Evolutionary conservation across 2,113 vertebrate genomes (phyloP).

Genomic region (Elaphurus davidianus): DNA sequence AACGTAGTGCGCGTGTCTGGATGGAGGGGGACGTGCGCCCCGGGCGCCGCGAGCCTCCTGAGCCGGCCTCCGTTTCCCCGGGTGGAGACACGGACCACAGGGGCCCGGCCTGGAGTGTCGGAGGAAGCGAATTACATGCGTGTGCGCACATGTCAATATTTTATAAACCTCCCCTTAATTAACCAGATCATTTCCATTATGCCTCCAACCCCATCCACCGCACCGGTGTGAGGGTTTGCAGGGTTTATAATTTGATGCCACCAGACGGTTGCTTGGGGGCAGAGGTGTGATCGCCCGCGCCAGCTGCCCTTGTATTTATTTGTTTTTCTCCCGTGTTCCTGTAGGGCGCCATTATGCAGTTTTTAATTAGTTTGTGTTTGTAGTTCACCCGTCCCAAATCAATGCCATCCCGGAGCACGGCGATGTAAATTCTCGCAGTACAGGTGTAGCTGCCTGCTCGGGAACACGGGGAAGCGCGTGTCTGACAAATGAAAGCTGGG

Average conservation of each 20-base stretch:
- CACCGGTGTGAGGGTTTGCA: slow-evolving; percentile 72
- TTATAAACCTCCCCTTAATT: slow-evolving; percentile 79
- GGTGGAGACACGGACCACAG: neutral
- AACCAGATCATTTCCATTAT: slow-evolving; percentile 81
- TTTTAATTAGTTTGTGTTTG: slow-evolving; percentile 89
- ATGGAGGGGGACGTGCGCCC: neutral
- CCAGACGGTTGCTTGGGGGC: slow-evolving; percentile 81
- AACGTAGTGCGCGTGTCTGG: accelerated
- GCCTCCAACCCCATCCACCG: slow-evolving; percentile 72
- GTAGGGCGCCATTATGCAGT: slow-evolving; percentile 85
- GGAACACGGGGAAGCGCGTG: slow-evolving; percentile 82
- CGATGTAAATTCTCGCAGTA: slow-evolving; percentile 85
- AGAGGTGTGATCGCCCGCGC: slow-evolving; percentile 77
- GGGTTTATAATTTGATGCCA: slow-evolving; percentile 82
- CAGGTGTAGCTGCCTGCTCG: slow-evolving; percentile 87
- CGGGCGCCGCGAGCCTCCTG: accelerated
- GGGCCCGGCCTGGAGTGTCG: neutral
- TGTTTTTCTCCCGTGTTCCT: slow-evolving; percentile 83
- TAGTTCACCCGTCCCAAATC: slow-evolving; percentile 85
- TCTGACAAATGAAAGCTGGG: slow-evolving; percentile 84
- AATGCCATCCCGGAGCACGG: slow-evolving; percentile 84
- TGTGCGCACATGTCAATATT: slow-evolving; percentile 75
- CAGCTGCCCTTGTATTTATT: slow-evolving; percentile 86
- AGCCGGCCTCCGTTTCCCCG: neutral
- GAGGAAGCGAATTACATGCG: neutral